Percentiles rank a stretch among this genome's conserved stretches.
phyloP scores from a whole-genome alignment of 2,113 vertebrate genomes.

The Nesoenas mayeri region DNA sequence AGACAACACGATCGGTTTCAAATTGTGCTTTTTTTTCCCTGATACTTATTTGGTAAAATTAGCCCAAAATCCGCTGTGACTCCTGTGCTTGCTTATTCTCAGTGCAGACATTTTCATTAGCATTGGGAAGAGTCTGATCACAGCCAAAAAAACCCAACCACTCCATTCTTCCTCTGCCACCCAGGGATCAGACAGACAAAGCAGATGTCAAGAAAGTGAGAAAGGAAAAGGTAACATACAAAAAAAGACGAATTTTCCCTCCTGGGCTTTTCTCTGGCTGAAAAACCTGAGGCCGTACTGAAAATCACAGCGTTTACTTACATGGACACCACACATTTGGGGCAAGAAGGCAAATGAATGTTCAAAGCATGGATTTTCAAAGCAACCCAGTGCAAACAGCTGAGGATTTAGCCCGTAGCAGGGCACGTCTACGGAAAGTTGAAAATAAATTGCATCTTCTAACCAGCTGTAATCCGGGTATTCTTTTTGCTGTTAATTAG shows the following conservation, averaged over 20 bases:
- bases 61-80: not conserved
- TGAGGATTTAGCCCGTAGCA: not conserved
- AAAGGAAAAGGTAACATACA: not conserved
- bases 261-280: not conserved
- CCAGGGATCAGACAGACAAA: not conserved
- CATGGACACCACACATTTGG: not conserved
- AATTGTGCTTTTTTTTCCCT: not conserved
- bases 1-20: not conserved
- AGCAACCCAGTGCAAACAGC: not conserved
- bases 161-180: not conserved
- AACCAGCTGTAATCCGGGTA: not conserved
- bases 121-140: not conserved
- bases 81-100: not conserved
- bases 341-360: not conserved
- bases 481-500: not conserved
- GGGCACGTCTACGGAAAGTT: not conserved
- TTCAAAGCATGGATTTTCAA: not conserved
- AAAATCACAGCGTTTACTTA: not conserved
- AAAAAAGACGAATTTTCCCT: not conserved
- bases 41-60: not conserved
- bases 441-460: not conserved
- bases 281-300: rapidly evolving
- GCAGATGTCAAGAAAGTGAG: not conserved
- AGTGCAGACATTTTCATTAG: not conserved
- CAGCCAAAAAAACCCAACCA: not conserved